Conservation (phyloP, 2,797 vertebrate species). For the Dicrostonyx torquatus region DNA sequence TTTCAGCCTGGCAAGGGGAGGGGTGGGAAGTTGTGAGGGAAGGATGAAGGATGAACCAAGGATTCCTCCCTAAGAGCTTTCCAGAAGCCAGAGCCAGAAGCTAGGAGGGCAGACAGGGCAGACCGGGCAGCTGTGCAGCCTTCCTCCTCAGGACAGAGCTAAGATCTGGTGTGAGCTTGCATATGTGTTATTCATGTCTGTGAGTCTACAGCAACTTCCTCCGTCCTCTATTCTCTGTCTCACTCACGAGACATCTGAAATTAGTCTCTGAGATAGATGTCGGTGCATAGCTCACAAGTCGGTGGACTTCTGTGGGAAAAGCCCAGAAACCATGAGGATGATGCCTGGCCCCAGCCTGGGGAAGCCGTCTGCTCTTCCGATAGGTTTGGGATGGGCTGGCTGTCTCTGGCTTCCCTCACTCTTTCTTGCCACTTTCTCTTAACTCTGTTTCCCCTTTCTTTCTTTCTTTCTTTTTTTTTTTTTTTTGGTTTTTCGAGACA, state of each 20-base stretch:
- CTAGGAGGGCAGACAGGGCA: background rate
- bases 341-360: background rate
- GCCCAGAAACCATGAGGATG: background rate
- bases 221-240: background rate
- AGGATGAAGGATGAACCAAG: background rate
- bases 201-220: background rate
- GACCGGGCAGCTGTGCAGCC: background rate
- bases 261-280: background rate
- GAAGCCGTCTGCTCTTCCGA: background rate
- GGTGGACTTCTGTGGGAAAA: background rate
- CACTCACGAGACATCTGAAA: background rate
- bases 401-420: background rate
- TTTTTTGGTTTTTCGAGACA: background rate
- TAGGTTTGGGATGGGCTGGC: background rate
- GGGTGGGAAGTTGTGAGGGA: background rate
- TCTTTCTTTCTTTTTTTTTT: fast-evolving
- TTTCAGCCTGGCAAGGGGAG: background rate
- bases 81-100: background rate
- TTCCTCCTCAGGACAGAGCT: background rate
- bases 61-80: conserved; percentile 15
- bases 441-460: background rate
- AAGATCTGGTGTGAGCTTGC: background rate
- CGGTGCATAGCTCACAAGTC: too few species aligned
- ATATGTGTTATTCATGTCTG: background rate
- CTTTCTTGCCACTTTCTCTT: background rate